Conservation (phyloP, 2,113 vertebrate species). For the Chlorodrepanis virens region DNA sequence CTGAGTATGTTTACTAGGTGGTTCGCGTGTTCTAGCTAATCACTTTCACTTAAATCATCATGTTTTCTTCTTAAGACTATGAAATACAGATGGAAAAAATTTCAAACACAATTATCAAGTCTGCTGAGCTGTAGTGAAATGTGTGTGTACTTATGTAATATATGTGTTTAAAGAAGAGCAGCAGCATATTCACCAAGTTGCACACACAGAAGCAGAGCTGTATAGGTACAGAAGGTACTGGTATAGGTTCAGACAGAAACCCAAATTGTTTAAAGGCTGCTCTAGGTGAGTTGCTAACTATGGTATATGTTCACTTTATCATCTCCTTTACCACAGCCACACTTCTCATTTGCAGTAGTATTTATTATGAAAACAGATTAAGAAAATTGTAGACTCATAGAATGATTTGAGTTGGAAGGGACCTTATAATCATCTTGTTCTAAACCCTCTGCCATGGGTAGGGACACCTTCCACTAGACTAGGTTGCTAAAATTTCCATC, state of each 20-base stretch:
- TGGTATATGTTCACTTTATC: background rate
- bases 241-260: background rate
- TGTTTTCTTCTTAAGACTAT: background rate
- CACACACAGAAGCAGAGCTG: background rate
- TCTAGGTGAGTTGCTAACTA: background rate
- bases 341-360: background rate
- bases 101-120: background rate
- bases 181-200: background rate
- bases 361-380: background rate
- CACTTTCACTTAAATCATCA: background rate
- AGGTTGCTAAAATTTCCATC: background rate
- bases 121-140: background rate
- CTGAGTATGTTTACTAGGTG: background rate
- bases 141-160: background rate
- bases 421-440: background rate
- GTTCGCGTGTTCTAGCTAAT: background rate
- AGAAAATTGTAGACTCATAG: background rate
- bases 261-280: background rate
- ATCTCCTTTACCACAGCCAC: background rate
- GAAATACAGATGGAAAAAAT: background rate
- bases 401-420: background rate
- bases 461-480: background rate
- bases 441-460: accelerated
- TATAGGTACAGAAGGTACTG: background rate
- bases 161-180: background rate